Evolutionary conservation across 2,888 invertebrate species (phyloP).

Genomic region (Rhagium mordax): DNA sequence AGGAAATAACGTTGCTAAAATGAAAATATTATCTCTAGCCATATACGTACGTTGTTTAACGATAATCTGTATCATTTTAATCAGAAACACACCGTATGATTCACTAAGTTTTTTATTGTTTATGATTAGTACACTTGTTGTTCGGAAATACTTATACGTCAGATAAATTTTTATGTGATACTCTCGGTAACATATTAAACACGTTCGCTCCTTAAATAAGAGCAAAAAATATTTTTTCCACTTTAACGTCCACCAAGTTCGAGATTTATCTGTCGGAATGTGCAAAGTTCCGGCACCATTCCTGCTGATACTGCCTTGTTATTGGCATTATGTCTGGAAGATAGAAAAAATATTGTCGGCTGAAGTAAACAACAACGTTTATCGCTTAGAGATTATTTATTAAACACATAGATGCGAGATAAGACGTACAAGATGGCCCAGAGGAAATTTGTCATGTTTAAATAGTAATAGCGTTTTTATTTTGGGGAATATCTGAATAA

Average conservation of each 20-base stretch:
- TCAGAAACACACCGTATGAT: too few relatives aligned
- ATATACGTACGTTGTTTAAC: too few relatives aligned
- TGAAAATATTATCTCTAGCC: too few relatives aligned
- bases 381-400: neutral
- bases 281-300: constrained; percentile 52
- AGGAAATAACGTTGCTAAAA: too few relatives aligned
- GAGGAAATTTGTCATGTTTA: neutral
- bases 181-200: neutral
- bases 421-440: neutral
- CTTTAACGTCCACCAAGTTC: constrained; percentile 40
- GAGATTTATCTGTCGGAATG: constrained; percentile 52
- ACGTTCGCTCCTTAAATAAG: neutral
- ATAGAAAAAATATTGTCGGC: neutral
- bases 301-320: constrained; percentile 25
- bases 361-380: constrained; percentile 8
- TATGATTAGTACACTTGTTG: too few relatives aligned
- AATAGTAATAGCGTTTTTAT: neutral
- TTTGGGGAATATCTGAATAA: neutral
- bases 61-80: too few relatives aligned
- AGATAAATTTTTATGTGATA: neutral
- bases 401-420: neutral
- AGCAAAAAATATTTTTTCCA: neutral
- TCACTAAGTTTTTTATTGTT: too few relatives aligned
- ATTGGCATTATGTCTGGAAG: constrained; percentile 20
- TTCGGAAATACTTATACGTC: too few relatives aligned